Evolutionary conservation across 2,113 vertebrate species (phyloP).

Genomic region (Trichechus manatus): DNA sequence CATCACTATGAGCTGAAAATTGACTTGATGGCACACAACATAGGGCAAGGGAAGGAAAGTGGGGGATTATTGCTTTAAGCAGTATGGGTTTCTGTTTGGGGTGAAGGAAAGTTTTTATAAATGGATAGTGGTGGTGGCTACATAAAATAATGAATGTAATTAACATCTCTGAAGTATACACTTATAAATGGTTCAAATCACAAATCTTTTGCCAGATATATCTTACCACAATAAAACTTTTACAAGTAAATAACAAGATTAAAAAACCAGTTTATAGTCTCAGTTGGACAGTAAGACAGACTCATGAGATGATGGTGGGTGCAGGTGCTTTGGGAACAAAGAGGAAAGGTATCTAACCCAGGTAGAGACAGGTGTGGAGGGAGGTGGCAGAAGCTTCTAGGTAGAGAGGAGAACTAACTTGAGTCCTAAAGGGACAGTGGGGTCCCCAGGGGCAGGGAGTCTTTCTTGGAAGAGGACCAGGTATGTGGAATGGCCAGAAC

Average conservation of each 20-base stretch:
- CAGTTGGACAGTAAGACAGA: neutral
- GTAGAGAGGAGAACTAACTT: accelerated
- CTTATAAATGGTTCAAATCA: too few relatives aligned
- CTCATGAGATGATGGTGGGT: accelerated
- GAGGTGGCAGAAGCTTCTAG: neutral
- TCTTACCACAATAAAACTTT: too few relatives aligned
- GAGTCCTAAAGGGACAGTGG: neutral
- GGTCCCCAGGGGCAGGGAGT: neutral
- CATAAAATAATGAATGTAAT: too few relatives aligned
- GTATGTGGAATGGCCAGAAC: neutral
- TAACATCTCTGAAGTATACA: too few relatives aligned
- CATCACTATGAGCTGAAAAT: too few relatives aligned
- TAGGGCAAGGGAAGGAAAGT: too few relatives aligned
- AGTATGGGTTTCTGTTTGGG: too few relatives aligned
- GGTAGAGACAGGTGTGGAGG: neutral
- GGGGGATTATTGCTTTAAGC: too few relatives aligned
- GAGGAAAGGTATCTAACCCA: neutral
- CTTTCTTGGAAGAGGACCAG: neutral
- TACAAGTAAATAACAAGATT: neutral
- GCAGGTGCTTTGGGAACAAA: neutral
- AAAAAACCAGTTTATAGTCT: neutral
- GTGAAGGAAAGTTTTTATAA: too few relatives aligned
- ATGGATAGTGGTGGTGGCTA: too few relatives aligned
- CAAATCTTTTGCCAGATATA: too few relatives aligned
- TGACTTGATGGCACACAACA: too few relatives aligned